Evolutionary conservation across 2,888 invertebrate genomes (phyloP).

Genomic region (Hirtodrosophila duncani): DNA sequence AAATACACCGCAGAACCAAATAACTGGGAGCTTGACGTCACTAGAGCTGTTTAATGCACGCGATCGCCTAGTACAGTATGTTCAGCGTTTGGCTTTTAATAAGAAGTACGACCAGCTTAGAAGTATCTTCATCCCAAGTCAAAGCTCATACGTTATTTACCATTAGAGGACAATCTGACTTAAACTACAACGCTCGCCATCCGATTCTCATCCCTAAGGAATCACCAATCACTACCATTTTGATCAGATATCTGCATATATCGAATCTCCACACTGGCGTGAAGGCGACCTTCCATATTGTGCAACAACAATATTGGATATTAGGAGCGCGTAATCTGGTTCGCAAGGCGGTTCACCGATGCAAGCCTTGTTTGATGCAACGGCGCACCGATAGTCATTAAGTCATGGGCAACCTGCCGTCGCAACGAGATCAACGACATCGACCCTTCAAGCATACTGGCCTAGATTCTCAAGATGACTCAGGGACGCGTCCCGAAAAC

Average conservation of each 20-base stretch:
- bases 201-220: not conserved
- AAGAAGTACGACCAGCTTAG: not conserved
- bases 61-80: too few relatives aligned
- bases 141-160: not conserved
- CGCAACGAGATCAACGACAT: not conserved
- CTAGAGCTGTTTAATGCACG: too few relatives aligned
- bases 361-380: constrained; percentile 27
- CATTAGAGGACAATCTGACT: too few relatives aligned
- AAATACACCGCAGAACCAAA: not conserved
- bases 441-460: not conserved
- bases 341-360: constrained; percentile 8
- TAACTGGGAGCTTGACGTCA: too few relatives aligned
- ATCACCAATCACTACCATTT: not conserved
- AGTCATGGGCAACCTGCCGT: not conserved
- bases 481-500: not conserved
- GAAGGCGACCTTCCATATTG: not conserved
- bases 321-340: constrained; percentile 17
- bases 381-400: constrained; percentile 6
- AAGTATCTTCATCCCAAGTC: not conserved
- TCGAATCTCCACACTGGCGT: not conserved
- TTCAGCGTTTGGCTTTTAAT: too few relatives aligned
- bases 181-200: not conserved
- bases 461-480: not conserved
- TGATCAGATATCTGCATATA: not conserved
- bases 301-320: not conserved